These are phyloP conservation scores for Apamea anceps DNA, from an alignment of 2,888 invertebrate species.

Conservation along the genomic window DNA sequence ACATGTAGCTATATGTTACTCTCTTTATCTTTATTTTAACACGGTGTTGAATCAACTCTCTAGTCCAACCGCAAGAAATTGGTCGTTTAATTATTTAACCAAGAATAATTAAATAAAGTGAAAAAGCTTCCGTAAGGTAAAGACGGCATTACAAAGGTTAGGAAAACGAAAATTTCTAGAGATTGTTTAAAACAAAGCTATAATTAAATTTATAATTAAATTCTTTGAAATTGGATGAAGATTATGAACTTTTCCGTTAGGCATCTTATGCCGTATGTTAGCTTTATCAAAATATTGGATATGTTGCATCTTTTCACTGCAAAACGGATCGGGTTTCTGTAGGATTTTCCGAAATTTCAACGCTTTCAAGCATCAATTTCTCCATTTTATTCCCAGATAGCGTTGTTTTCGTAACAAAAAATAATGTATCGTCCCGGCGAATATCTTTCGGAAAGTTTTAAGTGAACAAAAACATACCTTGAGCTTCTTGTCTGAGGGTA, in stretches of 20 bases:
- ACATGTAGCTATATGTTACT: background rate
- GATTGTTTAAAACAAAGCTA: background rate
- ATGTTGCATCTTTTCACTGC: background rate
- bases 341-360: background rate
- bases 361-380: background rate
- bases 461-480: conserved; percentile 90
- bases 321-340: background rate
- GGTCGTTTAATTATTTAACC: background rate
- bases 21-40: background rate
- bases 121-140: background rate
- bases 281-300: conserved; percentile 1
- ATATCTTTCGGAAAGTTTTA: background rate
- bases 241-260: conserved; percentile 17
- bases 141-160: background rate
- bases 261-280: background rate
- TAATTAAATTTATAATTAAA: conserved; percentile 26
- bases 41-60: background rate
- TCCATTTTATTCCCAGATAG: background rate
- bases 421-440: background rate
- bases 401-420: background rate
- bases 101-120: conserved; percentile 10
- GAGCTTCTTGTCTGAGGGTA: conserved; percentile 95
- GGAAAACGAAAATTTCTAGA: background rate
- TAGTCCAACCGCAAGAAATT: background rate
- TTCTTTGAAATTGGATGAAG: conserved; percentile 20